phyloP scores from a whole-genome alignment of 2,888 invertebrate species.

The Synergus laeviventris region DNA sequence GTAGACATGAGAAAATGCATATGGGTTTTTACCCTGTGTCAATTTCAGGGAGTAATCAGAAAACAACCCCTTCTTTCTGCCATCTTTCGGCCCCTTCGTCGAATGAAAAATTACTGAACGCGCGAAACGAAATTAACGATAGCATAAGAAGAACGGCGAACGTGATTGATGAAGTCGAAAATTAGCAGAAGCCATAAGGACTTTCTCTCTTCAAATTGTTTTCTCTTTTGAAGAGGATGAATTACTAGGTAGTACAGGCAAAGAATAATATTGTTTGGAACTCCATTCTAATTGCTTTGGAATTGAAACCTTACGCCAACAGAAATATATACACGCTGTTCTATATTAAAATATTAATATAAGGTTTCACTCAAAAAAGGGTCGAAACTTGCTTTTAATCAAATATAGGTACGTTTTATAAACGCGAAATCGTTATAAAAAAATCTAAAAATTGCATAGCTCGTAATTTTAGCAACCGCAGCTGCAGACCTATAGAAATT shows the following conservation, averaged over 20 bases:
- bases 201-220: conserved; percentile 3
- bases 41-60: not conserved
- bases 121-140: conserved; percentile 29
- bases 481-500: conserved; percentile 2
- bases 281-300: not conserved
- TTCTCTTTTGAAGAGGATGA: not conserved
- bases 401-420: not conserved
- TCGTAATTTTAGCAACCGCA: not conserved
- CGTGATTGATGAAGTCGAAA: conserved; percentile 32
- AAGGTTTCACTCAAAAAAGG: not conserved
- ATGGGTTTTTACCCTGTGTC: not conserved
- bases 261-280: not conserved
- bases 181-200: conserved; percentile 27
- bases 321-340: not conserved
- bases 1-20: not conserved
- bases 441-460: not conserved
- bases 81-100: conserved; percentile 7
- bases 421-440: not conserved
- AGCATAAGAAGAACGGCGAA: conserved; percentile 11
- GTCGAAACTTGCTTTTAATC: not conserved
- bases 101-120: conserved; percentile 28
- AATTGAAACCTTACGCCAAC: not conserved
- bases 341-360: not conserved
- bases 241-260: not conserved
- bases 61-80: conserved; percentile 21